A percentile compares a stretch with the other conserved stretches of the same genome.
Conservation (phyloP, 1,140 invertebrate genomes). For the Tetranychus cinnabarinus region DNA sequence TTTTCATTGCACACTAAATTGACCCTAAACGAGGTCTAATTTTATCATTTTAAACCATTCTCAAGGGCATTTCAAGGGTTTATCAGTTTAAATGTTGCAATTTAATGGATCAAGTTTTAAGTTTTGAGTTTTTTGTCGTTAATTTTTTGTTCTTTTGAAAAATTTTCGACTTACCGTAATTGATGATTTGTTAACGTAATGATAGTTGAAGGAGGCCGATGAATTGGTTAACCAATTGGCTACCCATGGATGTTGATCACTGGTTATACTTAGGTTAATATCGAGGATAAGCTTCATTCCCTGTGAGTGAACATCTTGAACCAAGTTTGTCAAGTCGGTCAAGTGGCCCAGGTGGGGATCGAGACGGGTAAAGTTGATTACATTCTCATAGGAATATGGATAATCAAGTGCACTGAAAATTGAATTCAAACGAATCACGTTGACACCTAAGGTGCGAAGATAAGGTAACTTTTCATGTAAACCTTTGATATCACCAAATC, state of each 20-base stretch:
- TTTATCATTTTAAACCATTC: no score
- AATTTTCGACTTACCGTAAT: no score
- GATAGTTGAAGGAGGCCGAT: background rate
- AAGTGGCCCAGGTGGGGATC: constrained; percentile 35
- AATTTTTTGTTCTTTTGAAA: no score
- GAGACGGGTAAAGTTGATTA: constrained; percentile 33
- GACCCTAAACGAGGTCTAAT: no score
- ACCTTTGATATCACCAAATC: constrained; percentile 15
- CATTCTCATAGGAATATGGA: constrained; percentile 38
- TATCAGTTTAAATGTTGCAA: no score
- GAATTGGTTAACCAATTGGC: constrained; percentile 8
- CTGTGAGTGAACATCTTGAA: constrained; percentile 27
- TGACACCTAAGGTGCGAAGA: constrained; percentile 31
- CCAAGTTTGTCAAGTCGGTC: constrained; percentile 36
- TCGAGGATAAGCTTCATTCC: constrained; percentile 49
- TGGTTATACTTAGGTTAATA: constrained; percentile 20
- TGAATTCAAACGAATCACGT: constrained; percentile 41
- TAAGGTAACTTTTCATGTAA: constrained; percentile 10
- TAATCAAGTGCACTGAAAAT: constrained; percentile 42
- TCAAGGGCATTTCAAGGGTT: no score
- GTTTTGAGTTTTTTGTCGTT: no score
- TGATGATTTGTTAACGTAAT: background rate
- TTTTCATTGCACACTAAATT: no score
- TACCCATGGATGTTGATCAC: constrained; percentile 14
- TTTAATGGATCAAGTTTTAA: no score